Evolutionary conservation across 2,797 vertebrate species (phyloP), one percentile per base, ranked within the genome.

Genomic region (Graptemys geographica): DNA sequence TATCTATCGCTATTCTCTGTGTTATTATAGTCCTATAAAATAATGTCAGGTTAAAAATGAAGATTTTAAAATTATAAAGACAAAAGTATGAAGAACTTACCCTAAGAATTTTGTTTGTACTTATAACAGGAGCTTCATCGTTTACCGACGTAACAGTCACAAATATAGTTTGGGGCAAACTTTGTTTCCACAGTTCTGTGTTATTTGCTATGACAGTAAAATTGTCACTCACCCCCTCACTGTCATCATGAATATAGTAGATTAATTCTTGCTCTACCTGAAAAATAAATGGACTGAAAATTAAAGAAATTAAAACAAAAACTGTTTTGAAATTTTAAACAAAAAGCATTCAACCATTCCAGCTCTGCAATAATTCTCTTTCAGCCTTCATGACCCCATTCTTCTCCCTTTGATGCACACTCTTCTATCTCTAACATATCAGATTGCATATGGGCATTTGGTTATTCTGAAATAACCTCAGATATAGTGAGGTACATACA

Each of bases 221-320:
- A 97, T 91, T 98, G 97, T 99, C 99, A 62, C 97, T 88, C 49
- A 96, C 91, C 7, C 98, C 98, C 97, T 99, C 98, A 0, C 99
- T 99, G 93, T 98, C 98, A 97, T 99, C 99, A 28, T 99, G 99
- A 92, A 99, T 96, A 86, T 99, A 99, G 97, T 98, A 99, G 95
- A 99, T 99, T 88, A 99, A 98, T 95, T 99, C 98, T 82, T 99
- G 98, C 85, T 99, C 99, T 97, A 99, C 97, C 99, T 99, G 92
- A 85, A 97, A 97, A 93, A 89, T 28, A 83, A 89, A 23, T 53
- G 59, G 52, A 97, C 69, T 80, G 90, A 94, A 83, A 95, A 76
- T 33, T 87, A 79, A 55, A 84, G 18, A 87, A 74, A 78, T 81
- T 47, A 89, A 86, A 44, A 94, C 6, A 92, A 57, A 87, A 83